A percentile compares a stretch with the other conserved stretches of the same genome.
These are phyloP conservation scores for Drosophila aldrichi DNA, from an alignment of 2,888 invertebrate genomes.

Conservation along the genomic window DNA sequence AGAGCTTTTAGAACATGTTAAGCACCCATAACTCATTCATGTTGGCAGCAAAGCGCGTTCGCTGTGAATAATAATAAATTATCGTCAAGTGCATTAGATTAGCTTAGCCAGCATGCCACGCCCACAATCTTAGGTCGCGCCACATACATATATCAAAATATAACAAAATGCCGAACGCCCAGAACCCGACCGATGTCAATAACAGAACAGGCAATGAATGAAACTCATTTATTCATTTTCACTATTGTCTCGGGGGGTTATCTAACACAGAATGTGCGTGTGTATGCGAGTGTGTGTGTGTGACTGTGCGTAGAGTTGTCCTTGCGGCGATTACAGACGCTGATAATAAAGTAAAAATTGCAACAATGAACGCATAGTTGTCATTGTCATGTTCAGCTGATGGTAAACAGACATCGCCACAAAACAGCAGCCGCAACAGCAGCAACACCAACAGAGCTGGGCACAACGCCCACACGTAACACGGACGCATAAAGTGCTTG, in stretches of 20 bases:
- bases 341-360: conserved; percentile 75
- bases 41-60: conserved; percentile 28
- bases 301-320: conserved; percentile 11
- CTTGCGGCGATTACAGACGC: conserved; percentile 54
- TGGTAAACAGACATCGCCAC: conserved; percentile 49
- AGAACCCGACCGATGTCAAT: conserved; percentile 35
- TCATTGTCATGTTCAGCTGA: conserved; percentile 58
- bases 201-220: conserved; percentile 42
- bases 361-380: conserved; percentile 71
- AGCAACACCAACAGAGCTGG: conserved; percentile 7
- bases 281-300: neutral
- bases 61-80: conserved; percentile 71
- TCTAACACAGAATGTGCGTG: conserved; percentile 25
- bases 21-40: conserved; percentile 26
- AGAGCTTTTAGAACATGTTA: conserved; percentile 50
- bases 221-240: conserved; percentile 20
- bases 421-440: conserved; percentile 26
- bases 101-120: conserved; percentile 51
- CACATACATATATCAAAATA: conserved; percentile 60
- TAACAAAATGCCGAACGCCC: conserved; percentile 2
- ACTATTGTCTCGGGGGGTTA: conserved; percentile 26
- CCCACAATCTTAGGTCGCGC: conserved; percentile 63
- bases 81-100: conserved; percentile 64
- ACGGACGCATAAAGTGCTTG: conserved; percentile 75
- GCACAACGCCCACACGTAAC: conserved; percentile 70